A percentile compares a stretch with the other conserved stretches of the same genome.
phyloP scores from a whole-genome alignment of 2,888 invertebrate genomes.

The Euplagia quadripunctaria region DNA sequence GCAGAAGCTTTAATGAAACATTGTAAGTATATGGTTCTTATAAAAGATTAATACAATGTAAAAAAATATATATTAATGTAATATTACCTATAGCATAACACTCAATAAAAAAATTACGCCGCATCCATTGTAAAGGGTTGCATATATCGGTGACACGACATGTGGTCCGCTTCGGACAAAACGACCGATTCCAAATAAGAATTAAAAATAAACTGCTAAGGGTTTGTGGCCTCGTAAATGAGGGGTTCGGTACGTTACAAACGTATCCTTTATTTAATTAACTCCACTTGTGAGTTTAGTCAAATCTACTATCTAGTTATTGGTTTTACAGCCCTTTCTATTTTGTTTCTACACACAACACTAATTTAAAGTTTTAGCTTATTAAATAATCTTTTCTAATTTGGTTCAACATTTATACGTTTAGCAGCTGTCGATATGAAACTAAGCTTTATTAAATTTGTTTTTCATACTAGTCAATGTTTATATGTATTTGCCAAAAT shows the following conservation, averaged over 20 bases:
- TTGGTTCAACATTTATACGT: background rate
- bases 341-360: slow-evolving; percentile 24
- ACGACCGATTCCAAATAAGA: slow-evolving; percentile 71
- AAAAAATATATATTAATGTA: background rate
- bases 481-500: background rate
- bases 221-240: slow-evolving; percentile 48
- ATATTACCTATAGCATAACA: background rate
- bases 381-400: slow-evolving; percentile 2
- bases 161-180: slow-evolving; percentile 74
- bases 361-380: slow-evolving; percentile 22
- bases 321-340: slow-evolving; percentile 29
- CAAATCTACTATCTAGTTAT: slow-evolving; percentile 32
- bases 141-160: slow-evolving; percentile 66
- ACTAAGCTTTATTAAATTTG: background rate
- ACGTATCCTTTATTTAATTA: slow-evolving; percentile 46
- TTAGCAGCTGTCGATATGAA: background rate
- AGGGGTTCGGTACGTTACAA: slow-evolving; percentile 40
- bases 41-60: background rate
- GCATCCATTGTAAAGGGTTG: slow-evolving; percentile 62
- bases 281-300: slow-evolving; percentile 44
- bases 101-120: slow-evolving; percentile 46
- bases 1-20: too few relatives aligned
- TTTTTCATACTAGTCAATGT: background rate
- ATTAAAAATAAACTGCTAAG: slow-evolving; percentile 62
- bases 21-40: too few relatives aligned